Percentiles rank a stretch among this genome's conserved stretches.
phyloP scores from a whole-genome alignment of 2,113 vertebrate genomes.

The Chaetorhynchus papuensis region DNA sequence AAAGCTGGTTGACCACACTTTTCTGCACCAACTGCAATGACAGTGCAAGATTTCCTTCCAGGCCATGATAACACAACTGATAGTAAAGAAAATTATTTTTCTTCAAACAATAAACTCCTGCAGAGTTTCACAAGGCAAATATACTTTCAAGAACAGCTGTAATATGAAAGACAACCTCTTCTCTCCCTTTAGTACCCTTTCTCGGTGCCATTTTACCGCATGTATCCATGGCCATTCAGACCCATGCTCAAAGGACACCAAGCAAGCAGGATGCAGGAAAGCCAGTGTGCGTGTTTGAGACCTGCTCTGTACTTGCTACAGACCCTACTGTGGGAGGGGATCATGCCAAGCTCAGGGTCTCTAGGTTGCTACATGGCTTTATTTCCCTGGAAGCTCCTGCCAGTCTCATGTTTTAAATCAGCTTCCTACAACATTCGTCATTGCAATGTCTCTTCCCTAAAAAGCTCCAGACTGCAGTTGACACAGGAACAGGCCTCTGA shows the following conservation, averaged over 20 bases:
- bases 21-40: background rate
- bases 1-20: background rate
- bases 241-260: background rate
- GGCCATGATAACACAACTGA: background rate
- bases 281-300: background rate
- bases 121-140: background rate
- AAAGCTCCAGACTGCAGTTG: background rate
- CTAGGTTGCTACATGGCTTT: background rate
- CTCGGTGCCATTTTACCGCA: background rate
- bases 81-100: background rate
- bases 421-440: background rate
- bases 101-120: background rate
- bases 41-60: background rate
- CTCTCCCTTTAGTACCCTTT: background rate
- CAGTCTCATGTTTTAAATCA: background rate
- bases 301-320: background rate
- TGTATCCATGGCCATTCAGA: background rate
- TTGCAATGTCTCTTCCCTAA: background rate
- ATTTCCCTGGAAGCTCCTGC: background rate
- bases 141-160: background rate
- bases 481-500: background rate
- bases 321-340: background rate
- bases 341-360: background rate
- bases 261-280: background rate
- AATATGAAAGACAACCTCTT: background rate